phyloP scores from a whole-genome alignment of 2,797 vertebrate genomes.

The Pyrocephalus nanus region DNA sequence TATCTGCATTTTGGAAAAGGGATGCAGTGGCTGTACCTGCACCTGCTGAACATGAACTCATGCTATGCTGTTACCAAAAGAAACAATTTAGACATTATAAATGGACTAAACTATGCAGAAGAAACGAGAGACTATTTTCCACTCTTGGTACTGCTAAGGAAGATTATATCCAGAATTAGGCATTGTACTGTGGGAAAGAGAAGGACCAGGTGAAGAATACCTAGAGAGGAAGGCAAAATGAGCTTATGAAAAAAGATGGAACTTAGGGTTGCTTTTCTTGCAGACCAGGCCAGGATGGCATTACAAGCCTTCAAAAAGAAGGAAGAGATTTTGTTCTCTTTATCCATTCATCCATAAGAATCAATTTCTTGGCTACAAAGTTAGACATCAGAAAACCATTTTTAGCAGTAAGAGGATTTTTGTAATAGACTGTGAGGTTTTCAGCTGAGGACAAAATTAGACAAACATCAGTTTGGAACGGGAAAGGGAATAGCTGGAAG shows the following conservation, averaged over 20 bases:
- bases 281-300: background rate
- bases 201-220: background rate
- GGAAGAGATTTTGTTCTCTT: background rate
- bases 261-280: background rate
- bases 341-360: background rate
- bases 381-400: background rate
- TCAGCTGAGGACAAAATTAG: background rate
- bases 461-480: background rate
- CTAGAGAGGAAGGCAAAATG: background rate
- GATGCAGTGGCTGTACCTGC: background rate
- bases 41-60: background rate
- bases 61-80: background rate
- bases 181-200: background rate
- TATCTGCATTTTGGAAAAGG: background rate
- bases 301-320: background rate
- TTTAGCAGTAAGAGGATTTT: background rate
- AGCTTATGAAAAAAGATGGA: background rate
- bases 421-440: background rate
- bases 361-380: background rate
- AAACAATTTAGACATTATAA: background rate
- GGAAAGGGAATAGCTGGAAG: background rate
- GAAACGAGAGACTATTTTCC: background rate
- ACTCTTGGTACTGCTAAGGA: background rate
- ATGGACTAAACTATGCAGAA: background rate
- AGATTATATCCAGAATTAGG: background rate